Conservation (phyloP, 2,113 vertebrate genomes). For the Meles meles region DNA sequence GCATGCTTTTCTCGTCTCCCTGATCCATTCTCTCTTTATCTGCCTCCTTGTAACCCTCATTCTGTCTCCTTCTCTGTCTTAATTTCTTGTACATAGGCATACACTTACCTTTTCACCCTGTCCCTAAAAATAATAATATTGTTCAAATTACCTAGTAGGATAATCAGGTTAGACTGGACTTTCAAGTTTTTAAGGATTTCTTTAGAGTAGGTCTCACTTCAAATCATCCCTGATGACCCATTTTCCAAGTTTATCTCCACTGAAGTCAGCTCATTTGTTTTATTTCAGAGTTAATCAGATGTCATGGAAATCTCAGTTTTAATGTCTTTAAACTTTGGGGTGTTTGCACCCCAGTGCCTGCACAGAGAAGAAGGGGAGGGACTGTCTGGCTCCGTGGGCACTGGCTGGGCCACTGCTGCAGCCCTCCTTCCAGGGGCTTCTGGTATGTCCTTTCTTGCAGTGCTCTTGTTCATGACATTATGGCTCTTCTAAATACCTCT, state of each 20-base stretch:
- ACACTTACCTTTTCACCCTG: not conserved
- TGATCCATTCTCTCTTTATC: not conserved
- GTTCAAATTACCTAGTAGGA: not conserved
- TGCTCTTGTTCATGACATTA: not conserved
- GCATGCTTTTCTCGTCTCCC: not conserved
- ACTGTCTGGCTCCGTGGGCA: not conserved
- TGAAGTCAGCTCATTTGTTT: not conserved
- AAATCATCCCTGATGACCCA: not conserved
- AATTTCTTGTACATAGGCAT: not conserved
- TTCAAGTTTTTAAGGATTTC: not conserved
- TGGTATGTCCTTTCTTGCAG: not conserved
- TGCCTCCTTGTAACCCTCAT: not conserved
- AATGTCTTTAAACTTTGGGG: not conserved
- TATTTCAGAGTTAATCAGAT: not conserved
- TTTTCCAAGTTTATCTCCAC: not conserved
- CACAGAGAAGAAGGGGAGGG: not conserved
- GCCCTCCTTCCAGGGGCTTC: not conserved
- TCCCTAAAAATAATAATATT: not conserved
- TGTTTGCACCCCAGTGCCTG: rapidly evolving
- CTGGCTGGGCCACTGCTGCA: rapidly evolving
- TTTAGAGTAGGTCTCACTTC: not conserved
- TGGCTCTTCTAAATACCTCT: not conserved
- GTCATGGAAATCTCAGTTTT: not conserved
- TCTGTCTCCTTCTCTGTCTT: not conserved
- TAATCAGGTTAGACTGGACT: not conserved